A percentile compares a stretch with the other conserved stretches of the same genome.
Evolutionary conservation across 2,113 vertebrate species (phyloP).

Genomic region (Nymphicus hollandicus): DNA sequence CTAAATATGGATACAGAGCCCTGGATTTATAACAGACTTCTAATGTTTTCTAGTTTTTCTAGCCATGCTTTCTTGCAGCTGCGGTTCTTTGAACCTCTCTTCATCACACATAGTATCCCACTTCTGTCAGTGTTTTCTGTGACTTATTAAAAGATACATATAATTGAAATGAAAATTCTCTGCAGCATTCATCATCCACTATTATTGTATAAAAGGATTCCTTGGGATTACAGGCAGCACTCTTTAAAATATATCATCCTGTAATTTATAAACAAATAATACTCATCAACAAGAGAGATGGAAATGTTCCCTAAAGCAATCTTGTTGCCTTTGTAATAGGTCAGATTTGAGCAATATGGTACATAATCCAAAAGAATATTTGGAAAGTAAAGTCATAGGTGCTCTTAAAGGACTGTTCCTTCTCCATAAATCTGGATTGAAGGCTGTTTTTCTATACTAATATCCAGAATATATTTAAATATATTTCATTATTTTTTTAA

Average conservation of each 20-base stretch:
- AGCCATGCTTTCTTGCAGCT: background rate
- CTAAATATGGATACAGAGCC: background rate
- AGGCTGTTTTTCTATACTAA: background rate
- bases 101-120: background rate
- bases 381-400: background rate
- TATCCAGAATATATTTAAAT: background rate
- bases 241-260: background rate
- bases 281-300: background rate
- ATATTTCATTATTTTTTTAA: background rate
- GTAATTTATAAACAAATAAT: constrained; percentile 2
- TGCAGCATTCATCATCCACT: background rate
- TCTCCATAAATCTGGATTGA: background rate
- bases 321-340: background rate
- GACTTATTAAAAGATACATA: background rate
- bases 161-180: background rate
- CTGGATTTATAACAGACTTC: background rate
- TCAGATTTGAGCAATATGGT: background rate
- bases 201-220: background rate
- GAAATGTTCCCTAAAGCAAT: background rate
- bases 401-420: background rate
- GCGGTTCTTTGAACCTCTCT: background rate
- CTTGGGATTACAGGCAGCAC: background rate
- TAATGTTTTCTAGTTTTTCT: background rate
- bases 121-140: background rate
- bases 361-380: background rate